phyloP scores from a whole-genome alignment of 2,797 vertebrate genomes.

The Etheostoma perlongum region DNA sequence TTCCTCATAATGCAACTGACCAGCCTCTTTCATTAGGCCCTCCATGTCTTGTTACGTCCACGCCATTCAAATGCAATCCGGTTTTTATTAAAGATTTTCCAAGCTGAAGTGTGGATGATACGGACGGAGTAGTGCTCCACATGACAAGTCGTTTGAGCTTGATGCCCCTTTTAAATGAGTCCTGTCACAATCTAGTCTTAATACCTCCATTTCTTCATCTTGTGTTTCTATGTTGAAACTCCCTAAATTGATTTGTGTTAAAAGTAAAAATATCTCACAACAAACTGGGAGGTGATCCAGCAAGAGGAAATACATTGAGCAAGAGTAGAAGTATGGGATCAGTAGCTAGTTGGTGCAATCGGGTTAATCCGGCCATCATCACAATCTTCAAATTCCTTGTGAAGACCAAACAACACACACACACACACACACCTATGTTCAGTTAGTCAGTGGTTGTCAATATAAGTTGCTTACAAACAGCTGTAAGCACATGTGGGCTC shows the following conservation, averaged over 20 bases:
- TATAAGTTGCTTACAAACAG: neutral
- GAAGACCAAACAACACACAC: constrained; percentile 18
- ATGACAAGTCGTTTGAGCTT: too few species aligned
- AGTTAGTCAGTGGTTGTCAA: neutral
- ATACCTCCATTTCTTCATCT: neutral
- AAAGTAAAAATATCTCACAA: neutral
- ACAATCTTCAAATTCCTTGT: constrained; percentile 19
- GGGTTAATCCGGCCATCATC: neutral
- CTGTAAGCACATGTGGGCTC: neutral
- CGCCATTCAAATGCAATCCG: neutral
- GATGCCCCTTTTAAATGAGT: neutral
- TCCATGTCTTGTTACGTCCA: neutral
- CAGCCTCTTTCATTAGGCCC: neutral
- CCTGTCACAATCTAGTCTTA: too few species aligned
- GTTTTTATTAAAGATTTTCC: neutral
- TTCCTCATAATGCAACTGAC: neutral
- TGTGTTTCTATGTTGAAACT: neutral
- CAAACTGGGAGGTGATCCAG: neutral
- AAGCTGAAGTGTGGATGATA: neutral
- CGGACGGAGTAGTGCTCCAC: neutral
- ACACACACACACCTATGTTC: neutral
- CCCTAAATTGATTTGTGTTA: neutral
- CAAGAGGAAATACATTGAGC: neutral
- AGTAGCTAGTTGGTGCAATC: neutral
- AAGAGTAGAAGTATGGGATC: too few species aligned